These are phyloP conservation scores for Craterocephalus amniculus DNA, from an alignment of 2,797 vertebrate species.

Conservation along the genomic window DNA sequence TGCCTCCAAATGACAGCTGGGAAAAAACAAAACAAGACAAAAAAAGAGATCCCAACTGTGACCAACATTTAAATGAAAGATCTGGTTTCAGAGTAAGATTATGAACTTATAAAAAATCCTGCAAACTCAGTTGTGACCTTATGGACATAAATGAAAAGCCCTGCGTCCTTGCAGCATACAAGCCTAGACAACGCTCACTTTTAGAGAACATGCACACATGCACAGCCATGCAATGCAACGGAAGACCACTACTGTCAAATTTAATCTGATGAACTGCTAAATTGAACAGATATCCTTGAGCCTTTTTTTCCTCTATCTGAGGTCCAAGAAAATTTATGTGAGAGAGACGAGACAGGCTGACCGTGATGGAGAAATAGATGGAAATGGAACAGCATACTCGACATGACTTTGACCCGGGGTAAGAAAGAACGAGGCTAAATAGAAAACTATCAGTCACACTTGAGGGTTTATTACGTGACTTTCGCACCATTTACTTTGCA, in stretches of 20 bases:
- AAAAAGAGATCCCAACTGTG: slow-evolving; percentile 3
- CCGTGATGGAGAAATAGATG: slow-evolving; percentile 40
- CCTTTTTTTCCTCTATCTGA: slow-evolving; percentile 37
- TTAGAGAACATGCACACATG: slow-evolving; percentile 48
- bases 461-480: slow-evolving; percentile 50
- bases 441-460: slow-evolving; percentile 46
- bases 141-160: slow-evolving; percentile 29
- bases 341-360: background rate
- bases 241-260: slow-evolving; percentile 64
- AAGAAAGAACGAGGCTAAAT: slow-evolving; percentile 44
- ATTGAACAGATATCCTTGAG: slow-evolving; percentile 71
- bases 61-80: slow-evolving; percentile 45
- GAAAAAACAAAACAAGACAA: background rate
- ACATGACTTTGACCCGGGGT: slow-evolving; percentile 68
- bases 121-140: slow-evolving; percentile 52
- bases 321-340: slow-evolving; percentile 36
- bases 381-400: slow-evolving; percentile 49
- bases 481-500: slow-evolving; percentile 52
- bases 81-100: slow-evolving; percentile 36
- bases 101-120: slow-evolving; percentile 51
- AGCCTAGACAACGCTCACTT: slow-evolving; percentile 61
- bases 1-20: background rate
- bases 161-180: slow-evolving; percentile 51
- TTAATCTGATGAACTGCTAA: slow-evolving; percentile 73
- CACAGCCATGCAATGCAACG: slow-evolving; percentile 59